phyloP scores from a whole-genome alignment of 1,140 invertebrate species.

The Paralvinella palmiformis region DNA sequence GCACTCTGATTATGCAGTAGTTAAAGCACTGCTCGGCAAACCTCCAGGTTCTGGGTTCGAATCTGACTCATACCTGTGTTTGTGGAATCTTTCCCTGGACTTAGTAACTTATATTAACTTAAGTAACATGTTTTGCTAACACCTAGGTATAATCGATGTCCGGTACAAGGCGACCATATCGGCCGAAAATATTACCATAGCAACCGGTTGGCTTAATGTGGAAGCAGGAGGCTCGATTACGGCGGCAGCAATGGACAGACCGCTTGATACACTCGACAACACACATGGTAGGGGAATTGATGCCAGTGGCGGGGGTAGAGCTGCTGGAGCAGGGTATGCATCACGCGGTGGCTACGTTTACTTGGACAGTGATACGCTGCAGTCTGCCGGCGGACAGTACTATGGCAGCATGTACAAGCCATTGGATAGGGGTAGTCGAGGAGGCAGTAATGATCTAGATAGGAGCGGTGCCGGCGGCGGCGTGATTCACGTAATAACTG shows the following conservation, averaged over 20 bases:
- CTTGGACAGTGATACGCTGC: slow-evolving; percentile 11
- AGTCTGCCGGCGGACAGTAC: slow-evolving; percentile 26
- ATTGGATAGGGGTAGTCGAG: slow-evolving; percentile 26
- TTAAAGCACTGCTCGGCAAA: too few species aligned
- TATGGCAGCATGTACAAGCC: slow-evolving; percentile 30
- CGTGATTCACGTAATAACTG: slow-evolving; percentile 26
- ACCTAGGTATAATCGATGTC: slow-evolving; percentile 26
- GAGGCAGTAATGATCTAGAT: slow-evolving; percentile 20
- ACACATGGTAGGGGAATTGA: slow-evolving; percentile 21
- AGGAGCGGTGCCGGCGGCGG: slow-evolving; percentile 31
- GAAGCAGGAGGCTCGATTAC: slow-evolving; percentile 33
- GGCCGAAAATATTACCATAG: slow-evolving; percentile 31
- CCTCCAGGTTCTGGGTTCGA: too few species aligned
- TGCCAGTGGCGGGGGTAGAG: slow-evolving; percentile 15
- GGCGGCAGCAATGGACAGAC: slow-evolving; percentile 27
- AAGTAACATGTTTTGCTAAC: too few species aligned
- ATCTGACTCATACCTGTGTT: too few species aligned
- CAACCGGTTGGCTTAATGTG: slow-evolving; percentile 27
- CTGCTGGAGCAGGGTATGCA: slow-evolving; percentile 35
- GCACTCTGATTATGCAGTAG: too few species aligned
- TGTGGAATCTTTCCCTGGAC: too few species aligned
- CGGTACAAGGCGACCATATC: slow-evolving; percentile 30
- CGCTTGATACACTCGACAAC: slow-evolving; percentile 27
- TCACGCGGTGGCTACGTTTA: slow-evolving; percentile 29
- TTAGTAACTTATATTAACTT: too few species aligned